These are phyloP conservation scores for Sporophila hypoxantha DNA, from an alignment of 2,113 vertebrate species.

Conservation along the genomic window DNA sequence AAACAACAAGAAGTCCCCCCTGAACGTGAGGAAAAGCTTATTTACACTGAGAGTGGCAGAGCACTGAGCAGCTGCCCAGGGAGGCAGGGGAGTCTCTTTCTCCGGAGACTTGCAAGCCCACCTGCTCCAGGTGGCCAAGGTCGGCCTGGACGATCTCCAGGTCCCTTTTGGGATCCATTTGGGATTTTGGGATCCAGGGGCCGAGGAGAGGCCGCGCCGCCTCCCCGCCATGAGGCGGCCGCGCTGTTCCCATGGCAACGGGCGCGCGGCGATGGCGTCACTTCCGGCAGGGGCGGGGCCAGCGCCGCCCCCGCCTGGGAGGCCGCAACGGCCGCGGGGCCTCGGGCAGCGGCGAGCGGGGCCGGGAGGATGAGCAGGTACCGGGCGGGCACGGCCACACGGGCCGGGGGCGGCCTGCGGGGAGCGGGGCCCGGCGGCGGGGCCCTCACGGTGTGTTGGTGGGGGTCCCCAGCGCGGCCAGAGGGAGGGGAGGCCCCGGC, in stretches of 20 bases:
- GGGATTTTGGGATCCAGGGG: fast-evolving
- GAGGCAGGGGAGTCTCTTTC: not conserved
- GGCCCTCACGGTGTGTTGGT: not conserved
- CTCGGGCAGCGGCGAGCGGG: not conserved
- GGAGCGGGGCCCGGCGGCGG: too few relatives aligned
- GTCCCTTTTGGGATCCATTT: not conserved
- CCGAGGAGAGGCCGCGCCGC: not conserved
- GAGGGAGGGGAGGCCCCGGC: not conserved
- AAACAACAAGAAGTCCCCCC: not conserved
- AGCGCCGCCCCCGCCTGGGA: not conserved
- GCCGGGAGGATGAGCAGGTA: not conserved
- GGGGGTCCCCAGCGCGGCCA: not conserved
- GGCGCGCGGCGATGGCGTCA: not conserved
- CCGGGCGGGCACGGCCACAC: not conserved
- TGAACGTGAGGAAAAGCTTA: not conserved
- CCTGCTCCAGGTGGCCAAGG: fast-evolving
- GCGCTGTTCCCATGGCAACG: not conserved
- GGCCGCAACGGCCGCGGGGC: not conserved
- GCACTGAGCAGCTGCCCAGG: not conserved
- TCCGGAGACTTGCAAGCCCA: not conserved
- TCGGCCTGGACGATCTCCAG: fast-evolving
- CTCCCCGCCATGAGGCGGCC: not conserved
- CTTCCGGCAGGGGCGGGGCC: not conserved
- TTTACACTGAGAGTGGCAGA: not conserved
- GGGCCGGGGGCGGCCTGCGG: not conserved